A percentile compares a stretch with the other conserved stretches of the same genome.
Evolutionary conservation across 2,888 invertebrate genomes (phyloP).

Genomic region (Archips xylosteana): DNA sequence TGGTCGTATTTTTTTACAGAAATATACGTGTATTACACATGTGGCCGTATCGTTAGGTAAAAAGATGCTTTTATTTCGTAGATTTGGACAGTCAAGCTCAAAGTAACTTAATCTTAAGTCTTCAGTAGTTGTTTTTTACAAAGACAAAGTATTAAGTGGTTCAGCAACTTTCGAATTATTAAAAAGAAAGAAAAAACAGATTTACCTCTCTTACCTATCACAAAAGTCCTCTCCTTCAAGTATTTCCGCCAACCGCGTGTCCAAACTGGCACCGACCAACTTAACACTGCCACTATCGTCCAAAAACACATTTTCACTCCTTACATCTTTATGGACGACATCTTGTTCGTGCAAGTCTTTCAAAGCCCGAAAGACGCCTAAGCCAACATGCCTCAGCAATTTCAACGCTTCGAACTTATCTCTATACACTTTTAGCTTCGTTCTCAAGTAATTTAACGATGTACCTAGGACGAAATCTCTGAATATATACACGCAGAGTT

Average conservation of each 20-base stretch:
- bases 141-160: no score
- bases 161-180: no score
- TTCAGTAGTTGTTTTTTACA: no score
- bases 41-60: no score
- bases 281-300: slow-evolving; percentile 87
- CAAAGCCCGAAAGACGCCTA: slow-evolving; percentile 90
- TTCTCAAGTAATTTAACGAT: slow-evolving; percentile 65
- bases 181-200: slow-evolving; percentile 8
- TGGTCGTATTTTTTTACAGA: no score
- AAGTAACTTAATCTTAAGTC: no score
- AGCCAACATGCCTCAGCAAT: slow-evolving; percentile 87
- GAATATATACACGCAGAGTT: slow-evolving; percentile 87
- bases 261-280: slow-evolving; percentile 89
- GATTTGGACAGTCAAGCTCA: no score
- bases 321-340: slow-evolving; percentile 93
- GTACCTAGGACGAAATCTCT: slow-evolving; percentile 88
- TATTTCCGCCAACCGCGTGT: slow-evolving; percentile 87
- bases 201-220: slow-evolving; percentile 51
- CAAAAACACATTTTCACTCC: slow-evolving; percentile 90
- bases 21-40: no score
- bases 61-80: no score
- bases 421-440: slow-evolving; percentile 56
- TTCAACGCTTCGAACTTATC: slow-evolving; percentile 67
- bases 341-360: slow-evolving; percentile 92
- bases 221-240: slow-evolving; percentile 69